Conservation (phyloP, 2,797 vertebrate genomes). For the Dromococcyx pavoninus region DNA sequence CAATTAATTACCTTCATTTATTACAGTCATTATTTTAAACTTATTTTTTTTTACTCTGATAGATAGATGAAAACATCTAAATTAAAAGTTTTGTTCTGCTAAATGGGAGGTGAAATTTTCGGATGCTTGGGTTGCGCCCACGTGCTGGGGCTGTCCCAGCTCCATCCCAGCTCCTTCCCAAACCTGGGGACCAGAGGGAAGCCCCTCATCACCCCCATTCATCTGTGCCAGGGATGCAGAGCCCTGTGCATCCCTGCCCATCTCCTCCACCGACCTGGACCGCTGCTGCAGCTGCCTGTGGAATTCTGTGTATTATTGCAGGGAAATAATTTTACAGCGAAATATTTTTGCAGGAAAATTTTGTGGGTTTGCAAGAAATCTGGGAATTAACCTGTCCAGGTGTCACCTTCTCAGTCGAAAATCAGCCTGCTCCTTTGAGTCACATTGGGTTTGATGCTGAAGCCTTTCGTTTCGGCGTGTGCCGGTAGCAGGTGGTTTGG, state of each 20-base stretch:
- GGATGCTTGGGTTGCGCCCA: not conserved
- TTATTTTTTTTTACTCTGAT: constrained; percentile 76
- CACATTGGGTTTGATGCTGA: not conserved
- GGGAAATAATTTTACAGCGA: not conserved
- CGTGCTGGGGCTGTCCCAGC: rapidly evolving
- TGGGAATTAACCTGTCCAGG: not conserved
- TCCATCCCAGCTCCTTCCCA: not conserved
- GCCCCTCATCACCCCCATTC: not conserved
- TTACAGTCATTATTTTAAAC: constrained; percentile 87
- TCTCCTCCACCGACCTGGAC: not conserved
- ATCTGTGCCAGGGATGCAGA: not conserved
- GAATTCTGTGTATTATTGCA: not conserved
- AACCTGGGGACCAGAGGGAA: rapidly evolving
- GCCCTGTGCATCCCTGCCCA: not conserved
- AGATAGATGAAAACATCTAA: constrained; percentile 83
- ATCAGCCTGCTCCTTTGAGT: not conserved
- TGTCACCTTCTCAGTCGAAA: not conserved
- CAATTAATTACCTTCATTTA: constrained; percentile 90
- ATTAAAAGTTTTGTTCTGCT: constrained; percentile 85
- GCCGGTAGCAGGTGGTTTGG: constrained; percentile 11
- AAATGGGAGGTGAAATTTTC: constrained; percentile 76
- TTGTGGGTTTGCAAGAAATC: not conserved
- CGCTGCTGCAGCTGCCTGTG: rapidly evolving
- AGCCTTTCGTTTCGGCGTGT: not conserved
- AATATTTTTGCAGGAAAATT: not conserved